These are phyloP conservation scores for Syndactyla subalaris DNA, from an alignment of 2,797 vertebrate species.

Conservation along the genomic window DNA sequence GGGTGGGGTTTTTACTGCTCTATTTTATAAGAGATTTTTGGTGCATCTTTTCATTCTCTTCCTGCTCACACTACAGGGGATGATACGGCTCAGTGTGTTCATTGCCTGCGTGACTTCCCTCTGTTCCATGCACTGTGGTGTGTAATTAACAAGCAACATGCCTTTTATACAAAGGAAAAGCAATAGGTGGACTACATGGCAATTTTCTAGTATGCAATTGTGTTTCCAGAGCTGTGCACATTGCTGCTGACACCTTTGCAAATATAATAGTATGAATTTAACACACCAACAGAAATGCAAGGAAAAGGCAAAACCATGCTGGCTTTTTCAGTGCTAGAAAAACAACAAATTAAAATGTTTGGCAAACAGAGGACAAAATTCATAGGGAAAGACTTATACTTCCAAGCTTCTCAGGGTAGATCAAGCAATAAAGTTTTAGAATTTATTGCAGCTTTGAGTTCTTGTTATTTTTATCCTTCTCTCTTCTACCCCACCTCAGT, in stretches of 20 bases:
- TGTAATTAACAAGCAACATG: conserved; percentile 45
- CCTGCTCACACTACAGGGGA: background rate
- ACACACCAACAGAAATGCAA: conserved; percentile 29
- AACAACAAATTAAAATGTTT: conserved; percentile 67
- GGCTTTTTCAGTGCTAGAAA: conserved; percentile 40
- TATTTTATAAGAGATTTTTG: background rate
- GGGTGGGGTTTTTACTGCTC: background rate
- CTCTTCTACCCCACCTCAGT: background rate
- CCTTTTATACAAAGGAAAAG: conserved; percentile 37
- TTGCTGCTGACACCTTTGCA: conserved; percentile 55
- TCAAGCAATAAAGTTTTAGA: conserved; percentile 48
- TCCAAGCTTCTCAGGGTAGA: conserved; percentile 45
- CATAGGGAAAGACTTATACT: background rate
- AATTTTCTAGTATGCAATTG: conserved; percentile 47
- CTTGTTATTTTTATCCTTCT: conserved; percentile 47
- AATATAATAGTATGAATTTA: conserved; percentile 46
- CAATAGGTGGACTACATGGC: conserved; percentile 48
- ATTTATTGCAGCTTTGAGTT: conserved; percentile 37
- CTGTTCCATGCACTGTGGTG: conserved; percentile 34
- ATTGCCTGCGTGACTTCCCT: conserved; percentile 26
- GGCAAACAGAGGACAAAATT: conserved; percentile 55
- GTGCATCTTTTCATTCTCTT: conserved; percentile 16
- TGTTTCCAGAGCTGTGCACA: conserved; percentile 62
- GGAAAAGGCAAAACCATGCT: conserved; percentile 45
- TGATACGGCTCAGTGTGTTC: background rate